Evolutionary conservation across 2,797 vertebrate genomes (phyloP).

Genomic region (Pangasius krempfi): DNA sequence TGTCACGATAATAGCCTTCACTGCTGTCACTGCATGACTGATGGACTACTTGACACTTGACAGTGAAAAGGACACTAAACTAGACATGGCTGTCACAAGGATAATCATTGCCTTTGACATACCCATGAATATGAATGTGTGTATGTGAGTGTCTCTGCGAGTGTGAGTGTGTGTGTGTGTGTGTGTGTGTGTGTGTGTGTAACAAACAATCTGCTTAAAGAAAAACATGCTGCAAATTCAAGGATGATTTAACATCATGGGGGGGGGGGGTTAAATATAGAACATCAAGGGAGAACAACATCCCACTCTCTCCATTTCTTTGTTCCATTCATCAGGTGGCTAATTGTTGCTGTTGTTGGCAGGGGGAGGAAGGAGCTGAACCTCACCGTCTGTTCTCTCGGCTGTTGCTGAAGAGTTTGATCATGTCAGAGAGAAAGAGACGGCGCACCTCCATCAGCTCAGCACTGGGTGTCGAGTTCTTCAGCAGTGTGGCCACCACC

Average conservation of each 20-base stretch:
- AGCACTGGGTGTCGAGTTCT: slow-evolving; percentile 89
- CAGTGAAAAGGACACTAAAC: slow-evolving; percentile 25
- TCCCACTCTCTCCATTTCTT: slow-evolving; percentile 16
- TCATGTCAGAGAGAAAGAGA: slow-evolving; percentile 96
- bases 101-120: slow-evolving; percentile 20
- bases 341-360: slow-evolving; percentile 53
- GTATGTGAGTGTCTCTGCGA: slow-evolving; percentile 6
- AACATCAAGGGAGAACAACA: slow-evolving; percentile 40
- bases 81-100: slow-evolving; percentile 3
- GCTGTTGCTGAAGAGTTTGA: slow-evolving; percentile 96
- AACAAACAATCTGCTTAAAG: slow-evolving; percentile 59
- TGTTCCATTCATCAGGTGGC: slow-evolving; percentile 58
- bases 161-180: background rate
- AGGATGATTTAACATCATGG: slow-evolving; percentile 60
- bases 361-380: slow-evolving; percentile 20
- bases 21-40: slow-evolving; percentile 30
- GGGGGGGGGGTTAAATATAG: slow-evolving; percentile 48
- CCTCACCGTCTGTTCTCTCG: slow-evolving; percentile 94
- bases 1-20: slow-evolving; percentile 43
- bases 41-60: slow-evolving; percentile 36
- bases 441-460: slow-evolving; percentile 98
- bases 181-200: slow-evolving; percentile 21
- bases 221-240: slow-evolving; percentile 53
- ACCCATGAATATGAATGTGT: slow-evolving; percentile 11
- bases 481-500: slow-evolving; percentile 95